Conservation (phyloP, 1,140 invertebrate species). For the Anagrus nilaparvatae region DNA sequence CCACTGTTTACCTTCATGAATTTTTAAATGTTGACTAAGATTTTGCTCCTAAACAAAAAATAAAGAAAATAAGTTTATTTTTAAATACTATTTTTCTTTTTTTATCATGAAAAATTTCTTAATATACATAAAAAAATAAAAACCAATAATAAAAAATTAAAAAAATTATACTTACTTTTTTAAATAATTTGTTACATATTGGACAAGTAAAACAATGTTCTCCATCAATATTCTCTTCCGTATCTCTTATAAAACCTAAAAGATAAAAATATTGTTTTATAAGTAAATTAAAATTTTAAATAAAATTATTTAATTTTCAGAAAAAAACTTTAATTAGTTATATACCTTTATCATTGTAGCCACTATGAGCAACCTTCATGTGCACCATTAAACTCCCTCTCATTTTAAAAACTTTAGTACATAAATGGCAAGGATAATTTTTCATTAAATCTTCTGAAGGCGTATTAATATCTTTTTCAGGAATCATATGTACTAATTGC, state of each 20-base stretch:
- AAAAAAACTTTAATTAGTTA: background rate
- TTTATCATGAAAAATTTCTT: background rate
- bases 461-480: constrained; percentile 36
- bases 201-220: constrained; percentile 29
- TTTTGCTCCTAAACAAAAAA: constrained; percentile 36
- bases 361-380: constrained; percentile 60
- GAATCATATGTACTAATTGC: constrained; percentile 56
- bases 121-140: constrained; percentile 7
- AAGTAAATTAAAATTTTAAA: background rate
- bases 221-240: background rate
- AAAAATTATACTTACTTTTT: constrained; percentile 28
- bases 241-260: background rate
- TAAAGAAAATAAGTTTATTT: background rate
- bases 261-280: background rate
- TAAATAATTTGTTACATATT: constrained; percentile 38
- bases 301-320: background rate
- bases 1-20: constrained; percentile 52
- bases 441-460: constrained; percentile 20
- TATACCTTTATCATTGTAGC: constrained; percentile 29
- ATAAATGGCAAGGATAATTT: constrained; percentile 62
- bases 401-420: constrained; percentile 66
- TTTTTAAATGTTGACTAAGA: constrained; percentile 40
- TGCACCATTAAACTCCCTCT: constrained; percentile 67
- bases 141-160: background rate
- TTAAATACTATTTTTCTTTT: background rate